Evolutionary conservation across 2,888 invertebrate genomes (phyloP).

Genomic region (Magallana nippona): DNA sequence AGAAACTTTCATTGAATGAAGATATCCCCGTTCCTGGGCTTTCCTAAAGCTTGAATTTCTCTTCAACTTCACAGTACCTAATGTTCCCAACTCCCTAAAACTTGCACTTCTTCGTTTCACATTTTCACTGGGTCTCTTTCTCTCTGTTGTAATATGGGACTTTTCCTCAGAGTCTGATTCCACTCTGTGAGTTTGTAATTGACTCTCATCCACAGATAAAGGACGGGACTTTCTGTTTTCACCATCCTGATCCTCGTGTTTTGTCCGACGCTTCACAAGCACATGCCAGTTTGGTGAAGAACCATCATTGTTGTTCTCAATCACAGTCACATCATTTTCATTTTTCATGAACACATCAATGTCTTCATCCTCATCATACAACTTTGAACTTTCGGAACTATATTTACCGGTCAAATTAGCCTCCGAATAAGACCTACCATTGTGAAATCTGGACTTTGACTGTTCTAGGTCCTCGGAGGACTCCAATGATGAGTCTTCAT

Average conservation of each 20-base stretch:
- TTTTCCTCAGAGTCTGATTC: slow-evolving; percentile 16
- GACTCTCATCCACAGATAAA: slow-evolving; percentile 58
- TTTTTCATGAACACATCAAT: slow-evolving; percentile 49
- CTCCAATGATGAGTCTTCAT: neutral
- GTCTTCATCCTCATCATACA: slow-evolving; percentile 51
- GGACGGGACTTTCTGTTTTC: slow-evolving; percentile 48
- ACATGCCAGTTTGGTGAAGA: slow-evolving; percentile 39
- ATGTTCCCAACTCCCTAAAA: slow-evolving; percentile 53
- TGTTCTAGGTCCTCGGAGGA: neutral
- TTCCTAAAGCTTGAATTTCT: slow-evolving; percentile 64
- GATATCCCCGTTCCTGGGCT: slow-evolving; percentile 58
- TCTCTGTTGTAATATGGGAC: slow-evolving; percentile 17
- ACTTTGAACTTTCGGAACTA: slow-evolving; percentile 37
- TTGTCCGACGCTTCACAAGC: slow-evolving; percentile 36
- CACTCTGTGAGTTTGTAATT: slow-evolving; percentile 36
- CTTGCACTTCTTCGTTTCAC: slow-evolving; percentile 53
- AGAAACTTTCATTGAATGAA: slow-evolving; percentile 40
- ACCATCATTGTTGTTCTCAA: slow-evolving; percentile 43
- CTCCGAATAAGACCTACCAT: slow-evolving; percentile 30
- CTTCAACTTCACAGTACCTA: slow-evolving; percentile 49
- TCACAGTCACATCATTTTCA: slow-evolving; percentile 51
- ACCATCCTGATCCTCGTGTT: slow-evolving; percentile 21
- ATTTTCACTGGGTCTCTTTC: slow-evolving; percentile 32
- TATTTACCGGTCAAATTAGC: slow-evolving; percentile 51
- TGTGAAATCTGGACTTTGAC: neutral